These are phyloP conservation scores for Mormyrus lacerda DNA, from an alignment of 2,113 vertebrate genomes.

Conservation along the genomic window DNA sequence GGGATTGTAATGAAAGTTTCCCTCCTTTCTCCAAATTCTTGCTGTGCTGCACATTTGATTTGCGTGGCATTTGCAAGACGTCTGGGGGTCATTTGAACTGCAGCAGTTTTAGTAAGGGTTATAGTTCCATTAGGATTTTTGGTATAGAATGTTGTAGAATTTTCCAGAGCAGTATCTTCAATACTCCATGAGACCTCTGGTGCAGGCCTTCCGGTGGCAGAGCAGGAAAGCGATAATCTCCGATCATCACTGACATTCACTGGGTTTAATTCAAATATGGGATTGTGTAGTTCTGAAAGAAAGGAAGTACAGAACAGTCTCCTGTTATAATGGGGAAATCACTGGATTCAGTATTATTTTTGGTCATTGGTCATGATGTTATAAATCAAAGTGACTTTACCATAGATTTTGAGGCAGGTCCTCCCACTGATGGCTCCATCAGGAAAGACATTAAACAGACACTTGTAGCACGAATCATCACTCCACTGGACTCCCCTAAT, in stretches of 20 bases:
- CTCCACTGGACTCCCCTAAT: conserved; percentile 24
- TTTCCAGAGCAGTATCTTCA: background rate
- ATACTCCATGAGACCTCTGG: conserved; percentile 24
- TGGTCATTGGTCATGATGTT: background rate
- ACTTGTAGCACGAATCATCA: conserved; percentile 37
- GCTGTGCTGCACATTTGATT: conserved; percentile 24
- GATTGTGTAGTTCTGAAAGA: conserved; percentile 35
- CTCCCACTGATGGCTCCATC: background rate
- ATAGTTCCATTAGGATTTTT: conserved; percentile 29
- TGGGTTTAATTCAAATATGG: conserved; percentile 15
- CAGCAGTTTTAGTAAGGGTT: conserved; percentile 15
- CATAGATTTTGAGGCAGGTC: conserved; percentile 36
- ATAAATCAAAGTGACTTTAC: conserved; percentile 21
- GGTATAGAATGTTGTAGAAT: background rate
- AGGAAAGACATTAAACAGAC: conserved; percentile 33
- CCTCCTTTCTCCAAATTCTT: conserved; percentile 7
- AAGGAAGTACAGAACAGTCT: background rate
- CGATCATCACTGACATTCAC: background rate
- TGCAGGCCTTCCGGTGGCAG: conserved; percentile 37
- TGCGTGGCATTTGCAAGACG: background rate
- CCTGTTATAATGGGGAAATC: background rate
- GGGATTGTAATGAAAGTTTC: background rate
- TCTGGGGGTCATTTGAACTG: background rate
- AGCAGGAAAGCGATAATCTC: conserved; percentile 31
- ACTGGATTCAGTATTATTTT: background rate